A percentile compares a stretch with the other conserved stretches of the same genome.
phyloP scores from a whole-genome alignment of 2,888 invertebrate genomes.

The Brenthis hecate region DNA sequence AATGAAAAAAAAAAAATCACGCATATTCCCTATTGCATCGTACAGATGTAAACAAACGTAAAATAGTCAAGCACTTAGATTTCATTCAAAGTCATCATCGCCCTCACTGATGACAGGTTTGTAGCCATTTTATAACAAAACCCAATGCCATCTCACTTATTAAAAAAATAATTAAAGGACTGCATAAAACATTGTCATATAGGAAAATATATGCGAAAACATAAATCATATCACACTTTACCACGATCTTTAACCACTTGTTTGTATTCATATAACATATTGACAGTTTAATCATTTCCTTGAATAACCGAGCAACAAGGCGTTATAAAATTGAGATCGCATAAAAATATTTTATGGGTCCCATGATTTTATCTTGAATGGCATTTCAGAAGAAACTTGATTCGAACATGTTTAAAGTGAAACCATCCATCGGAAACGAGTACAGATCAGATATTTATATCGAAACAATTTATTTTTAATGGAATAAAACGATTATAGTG shows the following conservation, averaged over 20 bases:
- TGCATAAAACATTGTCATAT: slow-evolving; percentile 5
- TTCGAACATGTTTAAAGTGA: slow-evolving; percentile 31
- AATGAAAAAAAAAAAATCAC: no score
- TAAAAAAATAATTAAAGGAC: no score
- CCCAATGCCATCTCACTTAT: no score
- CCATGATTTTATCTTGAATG: slow-evolving; percentile 35
- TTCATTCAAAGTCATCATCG: no score
- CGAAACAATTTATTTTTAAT: slow-evolving; percentile 5
- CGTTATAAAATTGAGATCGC: slow-evolving; percentile 33
- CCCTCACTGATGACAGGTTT: no score
- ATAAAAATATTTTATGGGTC: slow-evolving; percentile 35
- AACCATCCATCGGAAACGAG: slow-evolving; percentile 23
- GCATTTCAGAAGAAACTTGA: slow-evolving; percentile 36
- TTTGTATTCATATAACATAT: slow-evolving; percentile 16
- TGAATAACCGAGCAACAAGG: slow-evolving; percentile 22
- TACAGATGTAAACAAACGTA: no score
- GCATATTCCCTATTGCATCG: no score
- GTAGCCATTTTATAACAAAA: no score
- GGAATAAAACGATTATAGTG: background rate
- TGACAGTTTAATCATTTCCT: slow-evolving; percentile 21
- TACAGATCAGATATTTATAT: slow-evolving; percentile 13
- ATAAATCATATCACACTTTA: slow-evolving; percentile 16
- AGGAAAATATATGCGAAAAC: background rate
- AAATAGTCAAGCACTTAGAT: no score
- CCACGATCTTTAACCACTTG: slow-evolving; percentile 1